These are phyloP conservation scores for Macrotus californicus DNA, from an alignment of 2,113 vertebrate species.

Conservation along the genomic window DNA sequence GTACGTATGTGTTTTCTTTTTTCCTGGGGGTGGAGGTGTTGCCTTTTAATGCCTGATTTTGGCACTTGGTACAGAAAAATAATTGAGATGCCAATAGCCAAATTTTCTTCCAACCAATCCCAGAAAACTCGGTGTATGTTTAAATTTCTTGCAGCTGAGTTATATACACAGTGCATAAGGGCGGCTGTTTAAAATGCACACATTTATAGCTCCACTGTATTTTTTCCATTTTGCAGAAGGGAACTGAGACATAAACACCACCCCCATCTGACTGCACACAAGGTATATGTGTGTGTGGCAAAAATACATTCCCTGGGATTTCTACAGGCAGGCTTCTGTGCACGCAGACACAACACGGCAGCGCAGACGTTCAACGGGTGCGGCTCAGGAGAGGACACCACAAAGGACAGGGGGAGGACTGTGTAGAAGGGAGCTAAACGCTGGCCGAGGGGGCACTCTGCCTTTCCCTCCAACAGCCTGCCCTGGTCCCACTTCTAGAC, in stretches of 20 bases:
- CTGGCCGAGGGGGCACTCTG: not conserved
- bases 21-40: not conserved
- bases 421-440: not conserved
- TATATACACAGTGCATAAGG: slow-evolving; percentile 18
- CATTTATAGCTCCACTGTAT: slow-evolving; percentile 27
- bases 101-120: slow-evolving; percentile 46
- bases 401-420: not conserved
- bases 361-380: slow-evolving; percentile 29
- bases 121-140: slow-evolving; percentile 26
- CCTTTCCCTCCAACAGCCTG: not conserved
- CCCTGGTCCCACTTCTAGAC: not conserved
- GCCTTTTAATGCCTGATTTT: slow-evolving; percentile 38
- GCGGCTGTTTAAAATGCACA: slow-evolving; percentile 31
- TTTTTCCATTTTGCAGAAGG: slow-evolving; percentile 33
- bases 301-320: slow-evolving; percentile 31
- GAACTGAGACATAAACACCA: slow-evolving; percentile 47
- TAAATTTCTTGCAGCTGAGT: slow-evolving; percentile 29
- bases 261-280: slow-evolving; percentile 33
- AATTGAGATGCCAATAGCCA: slow-evolving; percentile 39
- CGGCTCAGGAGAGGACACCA: not conserved
- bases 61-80: slow-evolving; percentile 49
- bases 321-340: not conserved
- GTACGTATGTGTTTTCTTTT: not conserved
- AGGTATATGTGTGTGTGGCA: slow-evolving; percentile 8
- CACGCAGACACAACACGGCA: not conserved